phyloP scores from a whole-genome alignment of 1,140 invertebrate species.

The Saccostrea glomerata region DNA sequence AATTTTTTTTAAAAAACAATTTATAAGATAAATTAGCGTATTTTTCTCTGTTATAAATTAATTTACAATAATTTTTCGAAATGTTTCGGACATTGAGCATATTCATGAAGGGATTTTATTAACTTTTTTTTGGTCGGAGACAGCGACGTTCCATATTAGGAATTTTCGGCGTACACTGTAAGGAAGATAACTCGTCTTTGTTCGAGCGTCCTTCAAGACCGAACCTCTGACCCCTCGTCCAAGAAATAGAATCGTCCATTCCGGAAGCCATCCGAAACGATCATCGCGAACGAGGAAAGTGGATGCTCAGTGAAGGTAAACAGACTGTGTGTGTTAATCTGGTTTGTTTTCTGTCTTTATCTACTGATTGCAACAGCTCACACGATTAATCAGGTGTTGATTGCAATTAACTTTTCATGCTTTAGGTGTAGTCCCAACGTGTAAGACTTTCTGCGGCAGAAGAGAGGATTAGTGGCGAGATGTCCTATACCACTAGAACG shows the following conservation, averaged over 20 bases:
- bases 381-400: slow-evolving; percentile 10
- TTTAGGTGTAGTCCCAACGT: background rate
- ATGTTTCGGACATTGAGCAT: no score
- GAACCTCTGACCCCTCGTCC: slow-evolving; percentile 21
- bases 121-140: no score
- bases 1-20: no score
- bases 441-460: slow-evolving; percentile 1
- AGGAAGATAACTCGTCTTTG: slow-evolving; percentile 22
- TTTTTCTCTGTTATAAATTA: no score
- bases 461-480: slow-evolving; percentile 1
- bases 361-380: background rate
- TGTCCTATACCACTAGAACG: slow-evolving; percentile 46
- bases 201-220: background rate
- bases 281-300: slow-evolving; percentile 17
- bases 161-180: background rate
- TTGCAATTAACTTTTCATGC: slow-evolving; percentile 10
- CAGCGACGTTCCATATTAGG: background rate
- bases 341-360: slow-evolving; percentile 5
- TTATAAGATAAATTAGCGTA: no score
- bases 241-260: slow-evolving; percentile 34
- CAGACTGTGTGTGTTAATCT: background rate
- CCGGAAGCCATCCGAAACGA: slow-evolving; percentile 28
- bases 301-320: slow-evolving; percentile 22
- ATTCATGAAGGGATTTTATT: no score
- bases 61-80: no score